Percentiles rank a stretch among this genome's conserved stretches.
phyloP scores from a whole-genome alignment of 2,888 invertebrate genomes.

The Cataglyphis albicans region DNA sequence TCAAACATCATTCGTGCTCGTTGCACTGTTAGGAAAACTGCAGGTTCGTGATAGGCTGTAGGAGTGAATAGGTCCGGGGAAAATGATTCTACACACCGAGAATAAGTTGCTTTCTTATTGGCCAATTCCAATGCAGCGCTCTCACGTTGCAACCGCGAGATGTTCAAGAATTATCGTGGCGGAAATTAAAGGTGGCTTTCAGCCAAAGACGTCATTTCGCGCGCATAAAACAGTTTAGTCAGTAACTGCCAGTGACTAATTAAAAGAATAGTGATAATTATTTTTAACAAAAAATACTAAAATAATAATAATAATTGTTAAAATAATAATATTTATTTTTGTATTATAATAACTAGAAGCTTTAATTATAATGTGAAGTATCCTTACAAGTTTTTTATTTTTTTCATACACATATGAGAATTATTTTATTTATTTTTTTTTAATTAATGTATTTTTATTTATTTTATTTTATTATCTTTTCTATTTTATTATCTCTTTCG shows the following conservation, averaged over 20 bases:
- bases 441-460: no score
- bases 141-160: not conserved
- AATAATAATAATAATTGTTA: not conserved
- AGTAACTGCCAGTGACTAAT: not conserved
- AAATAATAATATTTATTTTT: not conserved
- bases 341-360: not conserved
- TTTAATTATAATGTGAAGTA: not conserved
- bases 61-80: constrained; percentile 27
- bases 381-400: not conserved
- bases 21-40: constrained; percentile 18
- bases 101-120: constrained; percentile 42
- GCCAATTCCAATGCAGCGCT: not conserved
- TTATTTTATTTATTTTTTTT: not conserved
- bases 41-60: constrained; percentile 13
- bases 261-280: not conserved
- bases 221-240: not conserved
- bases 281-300: not conserved
- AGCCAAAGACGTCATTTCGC: constrained; percentile 12
- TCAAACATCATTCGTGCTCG: constrained; percentile 49
- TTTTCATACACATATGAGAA: not conserved
- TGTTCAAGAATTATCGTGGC: not conserved
- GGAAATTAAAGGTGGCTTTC: not conserved
- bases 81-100: constrained; percentile 20
- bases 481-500: not conserved
- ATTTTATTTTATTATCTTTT: no score